These are phyloP conservation scores for Onychorhynchus coronatus DNA, from an alignment of 2,113 vertebrate species.

Conservation along the genomic window DNA sequence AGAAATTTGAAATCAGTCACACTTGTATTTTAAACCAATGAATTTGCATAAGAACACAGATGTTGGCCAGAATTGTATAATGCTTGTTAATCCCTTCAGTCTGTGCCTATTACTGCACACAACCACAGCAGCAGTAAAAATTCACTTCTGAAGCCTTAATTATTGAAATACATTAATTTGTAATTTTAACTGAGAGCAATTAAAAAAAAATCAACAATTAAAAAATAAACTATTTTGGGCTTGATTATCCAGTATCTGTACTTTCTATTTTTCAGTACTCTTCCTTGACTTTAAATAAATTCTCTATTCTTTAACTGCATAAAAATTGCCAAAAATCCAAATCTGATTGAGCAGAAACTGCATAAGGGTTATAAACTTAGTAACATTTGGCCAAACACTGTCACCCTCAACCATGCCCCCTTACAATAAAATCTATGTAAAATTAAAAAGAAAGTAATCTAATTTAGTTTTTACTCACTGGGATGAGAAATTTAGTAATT, in stretches of 20 bases:
- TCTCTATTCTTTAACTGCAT: not conserved
- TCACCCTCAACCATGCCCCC: not conserved
- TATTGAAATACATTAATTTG: not conserved
- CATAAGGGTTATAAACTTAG: not conserved
- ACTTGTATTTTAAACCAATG: not conserved
- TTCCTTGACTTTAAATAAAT: not conserved
- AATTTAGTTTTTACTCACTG: constrained; percentile 73
- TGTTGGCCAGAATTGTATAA: not conserved
- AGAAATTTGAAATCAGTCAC: not conserved
- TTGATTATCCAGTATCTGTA: not conserved
- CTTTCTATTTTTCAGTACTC: not conserved
- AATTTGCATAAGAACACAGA: not conserved
- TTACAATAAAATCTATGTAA: not conserved
- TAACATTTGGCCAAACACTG: not conserved
- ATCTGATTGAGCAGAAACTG: not conserved
- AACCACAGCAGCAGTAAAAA: not conserved
- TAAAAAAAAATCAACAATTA: not conserved
- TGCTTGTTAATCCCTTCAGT: not conserved
- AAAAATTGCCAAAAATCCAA: not conserved
- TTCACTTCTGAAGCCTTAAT: not conserved
- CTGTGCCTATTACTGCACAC: not conserved
- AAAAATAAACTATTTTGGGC: not conserved
- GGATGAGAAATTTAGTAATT: constrained; percentile 81
- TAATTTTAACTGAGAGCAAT: not conserved
- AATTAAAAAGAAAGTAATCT: not conserved